Conservation (phyloP, 2,797 vertebrate species). For the Xenopus petersii region DNA sequence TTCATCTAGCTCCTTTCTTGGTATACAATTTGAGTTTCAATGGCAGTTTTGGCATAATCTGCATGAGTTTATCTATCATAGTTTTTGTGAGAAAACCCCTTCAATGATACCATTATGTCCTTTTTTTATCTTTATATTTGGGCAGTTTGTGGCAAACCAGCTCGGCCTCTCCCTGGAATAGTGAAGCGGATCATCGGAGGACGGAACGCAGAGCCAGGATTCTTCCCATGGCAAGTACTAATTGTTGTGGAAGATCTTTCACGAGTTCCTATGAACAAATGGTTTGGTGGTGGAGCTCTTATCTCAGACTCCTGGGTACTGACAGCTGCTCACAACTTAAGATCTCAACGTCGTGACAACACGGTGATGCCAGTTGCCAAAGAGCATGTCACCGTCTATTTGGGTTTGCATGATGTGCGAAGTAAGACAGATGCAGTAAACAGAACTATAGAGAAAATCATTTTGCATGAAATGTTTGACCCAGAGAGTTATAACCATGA, state of each 20-base stretch:
- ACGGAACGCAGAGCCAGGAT: conserved; percentile 73
- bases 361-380: conserved; percentile 79
- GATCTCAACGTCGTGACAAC: conserved; percentile 83
- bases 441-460: conserved; percentile 72
- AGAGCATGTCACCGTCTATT: conserved; percentile 77
- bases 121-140: conserved; percentile 35
- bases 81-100: neutral
- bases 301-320: conserved; percentile 87
- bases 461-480: conserved; percentile 86
- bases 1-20: too few relatives aligned
- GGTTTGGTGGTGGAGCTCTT: conserved; percentile 92
- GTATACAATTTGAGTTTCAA: neutral
- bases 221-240: conserved; percentile 93
- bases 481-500: conserved; percentile 91
- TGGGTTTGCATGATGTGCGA: conserved; percentile 77
- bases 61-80: conserved; percentile 10
- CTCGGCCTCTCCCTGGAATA: conserved; percentile 70
- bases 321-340: conserved; percentile 87
- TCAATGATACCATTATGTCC: neutral
- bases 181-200: conserved; percentile 90
- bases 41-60: conserved; percentile 52
- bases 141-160: conserved; percentile 80
- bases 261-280: conserved; percentile 83
- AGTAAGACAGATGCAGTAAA: conserved; percentile 70
- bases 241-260: conserved; percentile 87